Base-by-base conservation (phyloP, 2,888 invertebrate genomes). In the Anthrax anthrax region DNA sequence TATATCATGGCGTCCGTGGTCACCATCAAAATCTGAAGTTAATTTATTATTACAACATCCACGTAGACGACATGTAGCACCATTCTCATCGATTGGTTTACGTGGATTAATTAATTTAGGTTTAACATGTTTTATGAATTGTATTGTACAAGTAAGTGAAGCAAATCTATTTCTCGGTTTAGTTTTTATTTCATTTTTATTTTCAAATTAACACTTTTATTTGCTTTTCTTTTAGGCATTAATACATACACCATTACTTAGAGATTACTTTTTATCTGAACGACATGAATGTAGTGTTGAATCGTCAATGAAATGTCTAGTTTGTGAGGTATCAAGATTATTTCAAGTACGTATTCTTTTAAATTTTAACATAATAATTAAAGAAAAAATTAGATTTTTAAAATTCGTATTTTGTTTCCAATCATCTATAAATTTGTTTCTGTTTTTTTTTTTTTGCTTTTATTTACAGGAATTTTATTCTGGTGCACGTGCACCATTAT, bases 91-190 rank as follows among this genome's bases (percentile, higher is more conserved):
- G 32, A 84, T 91, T 51, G 91, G 97, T 37, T 72, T 98, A 48
- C 75, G 97, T 46, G 97, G 97, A 1, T 72, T 98, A 47, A 82
- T 95, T 59, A 98, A 98, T 70, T 73, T 98, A 52, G 97, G 97
- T 34, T 87, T 92, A 55, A 97, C 97, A 4, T 98, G 97, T 70
- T 98, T 95, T 65, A 94, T 98, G 91, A 97, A 95, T 69, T 94
- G 94, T 62, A 94, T 97, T 58, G 84, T 97, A 12, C 91, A 92
- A 74, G 77, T 77, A 54, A 57, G 52, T 43, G 10, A 39, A 41
- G 34, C 3, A 38, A 38, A 38, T n/a, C 18, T 34, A 34, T 44
- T 13, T 17, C n/a, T 32, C 12, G 9, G 2, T 16, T 42, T 5
- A 18, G 18, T 36, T 9, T 10, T 13, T 23, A 23, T 23, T 23